Evolutionary conservation across 2,797 vertebrate genomes (phyloP), one percentile per base, ranked within the genome.

Genomic region (Myotis findleyi): DNA sequence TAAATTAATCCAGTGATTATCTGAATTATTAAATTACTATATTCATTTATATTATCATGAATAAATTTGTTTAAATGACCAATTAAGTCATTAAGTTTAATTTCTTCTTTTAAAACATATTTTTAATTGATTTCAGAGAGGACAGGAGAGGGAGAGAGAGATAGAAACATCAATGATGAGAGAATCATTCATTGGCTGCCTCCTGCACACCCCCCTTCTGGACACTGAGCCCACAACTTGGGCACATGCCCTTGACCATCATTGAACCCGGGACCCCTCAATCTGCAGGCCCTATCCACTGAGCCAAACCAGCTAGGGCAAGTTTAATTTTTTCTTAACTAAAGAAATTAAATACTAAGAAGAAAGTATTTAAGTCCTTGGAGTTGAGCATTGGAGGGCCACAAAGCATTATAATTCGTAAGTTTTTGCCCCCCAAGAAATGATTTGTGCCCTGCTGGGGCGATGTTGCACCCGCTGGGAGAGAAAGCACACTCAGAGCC

Each of bases 1-100:
- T 25, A 13, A 36, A 25, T 36, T 36, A 51, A 36, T 51, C 27
- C 68, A 23, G 41, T 38, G 59, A 68, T 66, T 87, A 44, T 92
- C 80, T 91, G 55, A 76, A 71, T 83, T 76, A 82, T 71, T 93
- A 12, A 77, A 77, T 77, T 85, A 66, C 79, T 59, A 27, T 41
- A 11, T 16, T 6, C 62, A 86, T 71, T 73, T 41, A 25, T 41
- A 36, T 30, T 79, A 49, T 38, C 36, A 80, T 68, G 51, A 90
- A 79, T 44, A 47, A 36, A 49, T 79, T 25, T 89, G 53, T 44
- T 90, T 87, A 49, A 38, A 75, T 38, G 59, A 64, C 55, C 27
- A 59, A 72, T 55, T 38, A 16, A 51, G 76, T 36, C 30, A 36
- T 75, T 64, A 16, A 44, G 79, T 68, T 79, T 84, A 59, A 75